phyloP scores from a whole-genome alignment of 2,888 invertebrate genomes.

The Temnothorax unifasciatus region DNA sequence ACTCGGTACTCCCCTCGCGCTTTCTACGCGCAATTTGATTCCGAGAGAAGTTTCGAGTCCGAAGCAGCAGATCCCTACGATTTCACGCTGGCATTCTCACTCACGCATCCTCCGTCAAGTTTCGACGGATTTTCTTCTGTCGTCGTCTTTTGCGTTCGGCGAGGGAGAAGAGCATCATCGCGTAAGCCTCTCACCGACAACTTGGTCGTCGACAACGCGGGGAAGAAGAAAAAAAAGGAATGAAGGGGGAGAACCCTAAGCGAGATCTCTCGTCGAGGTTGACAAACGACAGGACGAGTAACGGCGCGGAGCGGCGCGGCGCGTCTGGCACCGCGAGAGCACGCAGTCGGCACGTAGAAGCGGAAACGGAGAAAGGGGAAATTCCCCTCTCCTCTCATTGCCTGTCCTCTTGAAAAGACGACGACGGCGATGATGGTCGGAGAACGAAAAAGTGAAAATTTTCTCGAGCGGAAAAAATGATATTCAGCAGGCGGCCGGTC shows the following conservation, averaged over 20 bases:
- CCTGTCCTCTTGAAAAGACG: slow-evolving; percentile 65
- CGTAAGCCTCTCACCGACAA: slow-evolving; percentile 74
- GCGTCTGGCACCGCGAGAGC: slow-evolving; percentile 63
- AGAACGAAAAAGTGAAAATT: slow-evolving; percentile 77
- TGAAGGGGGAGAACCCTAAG: not conserved
- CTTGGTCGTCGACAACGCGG: slow-evolving; percentile 60
- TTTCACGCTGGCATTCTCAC: slow-evolving; percentile 46
- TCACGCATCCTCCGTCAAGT: slow-evolving; percentile 28
- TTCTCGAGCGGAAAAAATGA: slow-evolving; percentile 79
- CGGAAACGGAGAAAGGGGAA: slow-evolving; percentile 59
- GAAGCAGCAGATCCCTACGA: slow-evolving; percentile 34
- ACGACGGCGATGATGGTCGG: slow-evolving; percentile 62
- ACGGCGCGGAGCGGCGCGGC: slow-evolving; percentile 59
- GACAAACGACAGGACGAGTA: slow-evolving; percentile 77
- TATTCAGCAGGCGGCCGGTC: slow-evolving; percentile 76
- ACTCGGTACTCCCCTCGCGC: slow-evolving; percentile 53
- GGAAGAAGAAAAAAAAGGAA: slow-evolving; percentile 31
- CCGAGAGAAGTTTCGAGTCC: slow-evolving; percentile 50
- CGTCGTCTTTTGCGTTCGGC: slow-evolving; percentile 29
- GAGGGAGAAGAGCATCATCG: slow-evolving; percentile 70
- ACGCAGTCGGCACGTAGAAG: slow-evolving; percentile 63
- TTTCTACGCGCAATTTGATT: slow-evolving; percentile 45
- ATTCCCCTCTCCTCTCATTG: slow-evolving; percentile 25
- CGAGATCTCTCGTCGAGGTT: slow-evolving; percentile 73
- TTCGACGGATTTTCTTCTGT: slow-evolving; percentile 41